Conservation (phyloP, 2,888 invertebrate species). For the Empis stercorea region DNA sequence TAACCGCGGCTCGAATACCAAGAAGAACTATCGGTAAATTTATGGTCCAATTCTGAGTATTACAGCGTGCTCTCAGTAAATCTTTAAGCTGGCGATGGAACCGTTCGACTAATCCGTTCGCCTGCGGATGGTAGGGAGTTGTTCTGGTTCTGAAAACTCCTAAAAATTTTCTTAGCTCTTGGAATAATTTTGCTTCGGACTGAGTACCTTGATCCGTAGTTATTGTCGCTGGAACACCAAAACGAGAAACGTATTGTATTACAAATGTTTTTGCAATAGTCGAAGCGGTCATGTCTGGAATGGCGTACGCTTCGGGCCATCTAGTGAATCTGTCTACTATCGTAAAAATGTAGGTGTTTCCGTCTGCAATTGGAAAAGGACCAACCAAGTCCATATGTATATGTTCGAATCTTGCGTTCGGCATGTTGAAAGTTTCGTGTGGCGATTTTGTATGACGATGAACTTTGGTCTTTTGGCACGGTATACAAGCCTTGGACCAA, state of each 20-base stretch:
- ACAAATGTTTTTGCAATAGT: conserved; percentile 8
- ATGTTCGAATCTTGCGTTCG: conserved; percentile 21
- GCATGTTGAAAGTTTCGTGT: conserved; percentile 14
- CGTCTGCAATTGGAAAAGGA: conserved; percentile 19
- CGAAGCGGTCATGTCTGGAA: conserved; percentile 14
- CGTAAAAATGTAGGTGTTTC: conserved; percentile 18
- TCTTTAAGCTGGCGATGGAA: conserved; percentile 7
- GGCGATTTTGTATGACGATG: conserved; percentile 17
- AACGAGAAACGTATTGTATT: conserved; percentile 8
- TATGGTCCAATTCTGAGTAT: conserved; percentile 3
- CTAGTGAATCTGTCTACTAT: conserved; percentile 18
- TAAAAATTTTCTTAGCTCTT: background rate
- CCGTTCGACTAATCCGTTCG: conserved; percentile 6
- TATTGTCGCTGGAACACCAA: conserved; percentile 9
- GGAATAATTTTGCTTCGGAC: conserved; percentile 5
- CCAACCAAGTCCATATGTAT: conserved; percentile 26
- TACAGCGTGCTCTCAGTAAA: background rate
- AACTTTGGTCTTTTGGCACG: conserved; percentile 23
- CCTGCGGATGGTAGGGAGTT: conserved; percentile 4
- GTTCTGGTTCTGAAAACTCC: conserved; percentile 1
- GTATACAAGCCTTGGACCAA: conserved; percentile 21
- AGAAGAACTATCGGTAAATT: conserved; percentile 7
- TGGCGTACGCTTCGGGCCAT: conserved; percentile 16
- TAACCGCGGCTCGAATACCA: conserved; percentile 7
- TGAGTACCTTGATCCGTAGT: conserved; percentile 12